phyloP scores from a whole-genome alignment of 2,797 vertebrate species.

The Picus viridis region DNA sequence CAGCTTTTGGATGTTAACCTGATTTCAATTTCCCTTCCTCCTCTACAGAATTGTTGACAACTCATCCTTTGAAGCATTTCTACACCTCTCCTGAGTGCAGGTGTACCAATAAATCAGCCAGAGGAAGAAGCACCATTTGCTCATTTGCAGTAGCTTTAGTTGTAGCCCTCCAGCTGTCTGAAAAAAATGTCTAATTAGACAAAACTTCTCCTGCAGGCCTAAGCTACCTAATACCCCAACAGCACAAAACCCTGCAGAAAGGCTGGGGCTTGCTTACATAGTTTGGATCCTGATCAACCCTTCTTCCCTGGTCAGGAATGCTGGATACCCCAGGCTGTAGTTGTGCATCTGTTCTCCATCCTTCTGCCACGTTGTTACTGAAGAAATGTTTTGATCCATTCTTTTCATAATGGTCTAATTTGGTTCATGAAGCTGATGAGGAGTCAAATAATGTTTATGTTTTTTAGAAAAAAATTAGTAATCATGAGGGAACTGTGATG shows the following conservation, averaged over 20 bases:
- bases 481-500: not conserved
- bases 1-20: not conserved
- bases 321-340: not conserved
- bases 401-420: not conserved
- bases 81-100: not conserved
- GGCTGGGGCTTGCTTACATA: not conserved
- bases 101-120: conserved; percentile 46
- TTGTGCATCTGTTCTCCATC: not conserved
- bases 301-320: not conserved
- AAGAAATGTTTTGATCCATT: not conserved
- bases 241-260: not conserved
- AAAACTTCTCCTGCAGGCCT: not conserved
- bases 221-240: not conserved
- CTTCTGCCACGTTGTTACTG: not conserved
- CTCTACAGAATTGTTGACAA: not conserved
- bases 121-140: not conserved
- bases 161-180: conserved; percentile 34
- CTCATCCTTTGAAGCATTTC: not conserved
- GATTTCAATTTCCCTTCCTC: not conserved
- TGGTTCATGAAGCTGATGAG: not conserved
- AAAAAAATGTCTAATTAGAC: not conserved
- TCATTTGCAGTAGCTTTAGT: not conserved
- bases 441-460: not conserved
- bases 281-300: not conserved
- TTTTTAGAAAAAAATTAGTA: not conserved